Base-by-base conservation (phyloP, 2,113 vertebrate species). In the Actinemys pallida region DNA sequence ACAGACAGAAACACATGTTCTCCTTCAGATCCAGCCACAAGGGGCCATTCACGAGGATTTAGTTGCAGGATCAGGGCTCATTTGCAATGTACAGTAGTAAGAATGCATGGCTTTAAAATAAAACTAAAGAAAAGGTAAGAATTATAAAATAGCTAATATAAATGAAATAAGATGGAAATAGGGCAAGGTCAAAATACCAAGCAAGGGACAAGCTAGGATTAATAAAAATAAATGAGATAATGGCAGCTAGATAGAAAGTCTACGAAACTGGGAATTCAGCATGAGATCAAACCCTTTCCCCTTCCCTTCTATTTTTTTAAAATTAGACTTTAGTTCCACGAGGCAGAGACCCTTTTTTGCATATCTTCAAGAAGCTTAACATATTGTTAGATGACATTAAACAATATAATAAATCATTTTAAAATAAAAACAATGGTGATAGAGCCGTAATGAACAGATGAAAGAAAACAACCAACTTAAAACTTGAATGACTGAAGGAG, bases 271-370 rank as follows among this genome's bases (percentile, higher is more conserved):
- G 2, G 20, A 19, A 42, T 87, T 81, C 10, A 76, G 3, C 13
- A 87, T 49, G 50, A 10, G 35, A 53, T 56, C 31, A 50, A 57
- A 53, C 49, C 47, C 0, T 9, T 75, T 87, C 83, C 0, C 19
- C 62, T 35, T 89, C 78, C 49, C 76, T 27, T 3, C 53, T 76
- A 6, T 69, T 84, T 72, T 80, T 80, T 54, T 54, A 22, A 54
- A 54, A 54, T 54, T 54, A 54, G 53, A 54, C 20, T 54, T 93
- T 19, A 69, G 2, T 3, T 92, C 5, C 69, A 84, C 24, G 42
- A 4, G 13, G 1, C 7, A 79, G 7, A 20, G 10, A 27, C 1
- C 0, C 1, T 7, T 75, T 88, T 88, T 84, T 95, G 0, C 1
- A 5, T 90, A 88, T 81, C 13, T 85, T 87, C 10, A 8, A 93